Evolutionary conservation across 2,888 invertebrate genomes (phyloP), one percentile per base, ranked within the genome.

Genomic region (Heliconius aoede): DNA sequence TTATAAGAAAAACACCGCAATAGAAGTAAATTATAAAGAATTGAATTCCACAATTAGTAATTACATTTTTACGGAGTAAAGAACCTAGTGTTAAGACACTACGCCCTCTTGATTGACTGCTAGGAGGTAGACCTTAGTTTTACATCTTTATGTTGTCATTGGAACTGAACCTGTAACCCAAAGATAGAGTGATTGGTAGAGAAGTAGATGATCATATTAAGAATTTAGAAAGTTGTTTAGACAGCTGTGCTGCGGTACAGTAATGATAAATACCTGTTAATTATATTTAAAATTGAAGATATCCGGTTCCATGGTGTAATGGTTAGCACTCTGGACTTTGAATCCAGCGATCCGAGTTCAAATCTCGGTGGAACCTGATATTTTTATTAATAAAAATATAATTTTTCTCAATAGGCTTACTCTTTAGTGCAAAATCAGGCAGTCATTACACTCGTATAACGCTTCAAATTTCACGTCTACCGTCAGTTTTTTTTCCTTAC

Each of bases 291-390:
- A 2, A 0, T 24, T 3, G 9, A 0, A 36, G n/a, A n/a, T 5
- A 40, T n/a, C 15, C 26, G 67, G 73, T 73, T 72, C 55, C 62
- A 65, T 73, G 92, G 92, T 93, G 96, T 96, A 96, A 96, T 95
- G 96, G 96, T 96, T 95, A 96, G 96, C 96, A 96, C 96, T 96
- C 96, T 96, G 96, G 96, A 96, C 96, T 96, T 95, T 96, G 96
- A 96, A 96, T 96, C 96, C 96, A 96, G 96, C 96, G 96, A 96
- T 96, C 96, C 96, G 96, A 96, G 96, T 96, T 96, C 96, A 96
- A 96, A 96, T 96, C 96, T 96, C 96, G 96, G 96, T 96, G 96
- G 96, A 64, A 68, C 71, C 75, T 76, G 1, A 4, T n/a, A 9
- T 62, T 62, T 72, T 46, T 40, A 24, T 3, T 18, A 55, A 5